Conservation (phyloP, 1,140 invertebrate genomes). For the Homarus americanus region DNA sequence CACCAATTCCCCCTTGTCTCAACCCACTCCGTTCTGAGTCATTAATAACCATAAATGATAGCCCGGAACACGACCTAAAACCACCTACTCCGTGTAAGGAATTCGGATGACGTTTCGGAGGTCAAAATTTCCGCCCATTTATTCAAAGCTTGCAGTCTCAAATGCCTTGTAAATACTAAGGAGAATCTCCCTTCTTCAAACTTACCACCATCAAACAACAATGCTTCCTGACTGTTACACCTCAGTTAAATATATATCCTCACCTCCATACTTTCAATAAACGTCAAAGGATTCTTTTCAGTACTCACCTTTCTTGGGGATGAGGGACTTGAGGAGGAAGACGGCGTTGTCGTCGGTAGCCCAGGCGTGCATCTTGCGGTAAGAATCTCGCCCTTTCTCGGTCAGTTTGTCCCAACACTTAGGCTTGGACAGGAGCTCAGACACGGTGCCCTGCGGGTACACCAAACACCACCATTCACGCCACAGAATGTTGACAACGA, state of each 20-base stretch:
- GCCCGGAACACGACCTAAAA: background rate
- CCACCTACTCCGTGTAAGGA: background rate
- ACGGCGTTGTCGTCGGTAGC: conserved; percentile 98
- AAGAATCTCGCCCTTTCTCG: conserved; percentile 98
- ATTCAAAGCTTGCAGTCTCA: no score
- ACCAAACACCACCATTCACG: background rate
- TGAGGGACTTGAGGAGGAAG: conserved; percentile 96
- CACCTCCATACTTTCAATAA: background rate
- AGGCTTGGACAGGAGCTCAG: conserved; percentile 98
- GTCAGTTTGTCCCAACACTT: conserved; percentile 99
- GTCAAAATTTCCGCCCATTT: background rate
- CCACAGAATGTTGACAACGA: background rate
- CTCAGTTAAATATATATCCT: background rate
- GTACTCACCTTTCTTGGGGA: conserved; percentile 97
- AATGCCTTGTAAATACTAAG: no score
- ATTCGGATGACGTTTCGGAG: background rate
- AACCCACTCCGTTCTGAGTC: background rate
- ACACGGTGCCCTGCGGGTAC: conserved; percentile 92
- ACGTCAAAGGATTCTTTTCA: background rate
- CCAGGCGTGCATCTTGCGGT: conserved; percentile 99
- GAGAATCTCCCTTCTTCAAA: no score
- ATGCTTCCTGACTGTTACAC: no score
- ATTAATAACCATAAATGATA: background rate
- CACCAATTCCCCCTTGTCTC: background rate
- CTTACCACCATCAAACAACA: no score